Conservation (phyloP, 2,113 vertebrate genomes). For the Myiozetetes cayanensis region DNA sequence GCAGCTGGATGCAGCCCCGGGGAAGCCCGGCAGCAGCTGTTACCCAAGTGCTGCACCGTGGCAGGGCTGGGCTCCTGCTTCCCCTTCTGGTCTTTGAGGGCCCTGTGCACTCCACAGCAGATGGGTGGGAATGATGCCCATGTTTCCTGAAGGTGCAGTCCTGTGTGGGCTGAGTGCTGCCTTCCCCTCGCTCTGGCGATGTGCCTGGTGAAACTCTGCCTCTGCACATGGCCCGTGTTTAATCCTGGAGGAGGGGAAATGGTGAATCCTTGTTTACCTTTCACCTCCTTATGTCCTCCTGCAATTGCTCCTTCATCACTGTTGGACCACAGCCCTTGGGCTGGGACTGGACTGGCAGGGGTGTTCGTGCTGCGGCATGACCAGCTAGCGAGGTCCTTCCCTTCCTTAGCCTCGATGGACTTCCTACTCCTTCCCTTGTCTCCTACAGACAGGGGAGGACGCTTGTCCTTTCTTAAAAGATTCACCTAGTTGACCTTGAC, state of each 20-base stretch:
- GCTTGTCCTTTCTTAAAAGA: neutral
- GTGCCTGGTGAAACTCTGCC: neutral
- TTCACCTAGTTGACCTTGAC: neutral
- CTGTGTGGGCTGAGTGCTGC: neutral
- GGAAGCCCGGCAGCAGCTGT: neutral
- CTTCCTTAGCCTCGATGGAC: neutral
- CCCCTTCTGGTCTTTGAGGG: neutral
- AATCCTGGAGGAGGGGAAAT: neutral
- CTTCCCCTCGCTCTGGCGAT: neutral
- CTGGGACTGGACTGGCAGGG: neutral
- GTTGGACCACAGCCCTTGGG: neutral
- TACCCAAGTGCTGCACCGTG: neutral
- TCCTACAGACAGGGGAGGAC: neutral
- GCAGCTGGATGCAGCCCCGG: neutral
- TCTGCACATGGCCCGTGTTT: neutral
- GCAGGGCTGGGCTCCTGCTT: neutral
- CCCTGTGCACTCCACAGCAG: rapidly evolving
- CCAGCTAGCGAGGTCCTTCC: neutral
- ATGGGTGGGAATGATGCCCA: neutral
- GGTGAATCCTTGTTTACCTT: neutral
- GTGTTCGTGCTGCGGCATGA: neutral
- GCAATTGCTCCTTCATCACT: neutral
- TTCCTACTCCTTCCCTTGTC: neutral
- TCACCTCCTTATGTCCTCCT: neutral
- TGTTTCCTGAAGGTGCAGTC: neutral